Percentiles rank a stretch among this genome's conserved stretches.
Conservation (phyloP, 1,140 invertebrate genomes). For the Anadara kagoshimensis region DNA sequence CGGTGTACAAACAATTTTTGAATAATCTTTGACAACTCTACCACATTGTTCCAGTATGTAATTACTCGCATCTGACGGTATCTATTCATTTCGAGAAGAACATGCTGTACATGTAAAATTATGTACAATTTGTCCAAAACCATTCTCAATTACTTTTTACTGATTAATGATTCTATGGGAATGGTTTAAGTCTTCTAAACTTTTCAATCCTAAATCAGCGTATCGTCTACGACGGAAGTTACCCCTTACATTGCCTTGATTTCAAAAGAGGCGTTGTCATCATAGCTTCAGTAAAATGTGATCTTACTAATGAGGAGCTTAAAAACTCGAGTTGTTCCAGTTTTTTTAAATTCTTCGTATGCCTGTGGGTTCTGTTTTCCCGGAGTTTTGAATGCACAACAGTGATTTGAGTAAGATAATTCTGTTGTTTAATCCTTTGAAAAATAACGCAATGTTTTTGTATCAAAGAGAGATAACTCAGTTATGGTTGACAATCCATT, state of each 20-base stretch:
- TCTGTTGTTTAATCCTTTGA: no score
- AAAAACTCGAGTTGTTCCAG: slow-evolving; percentile 47
- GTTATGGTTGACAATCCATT: no score
- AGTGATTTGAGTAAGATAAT: slow-evolving; percentile 92
- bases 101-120: no score
- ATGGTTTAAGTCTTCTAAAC: not conserved
- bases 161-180: no score
- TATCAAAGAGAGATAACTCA: no score
- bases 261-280: not conserved
- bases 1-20: slow-evolving; percentile 82
- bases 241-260: not conserved
- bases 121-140: no score
- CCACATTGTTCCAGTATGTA: slow-evolving; percentile 54
- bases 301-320: no score
- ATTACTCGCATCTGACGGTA: no score
- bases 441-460: no score
- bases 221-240: not conserved
- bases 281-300: slow-evolving; percentile 5
- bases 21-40: slow-evolving; percentile 46
- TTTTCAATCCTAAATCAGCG: not conserved
- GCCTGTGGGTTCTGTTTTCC: slow-evolving; percentile 82
- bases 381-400: slow-evolving; percentile 90
- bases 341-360: slow-evolving; percentile 57
- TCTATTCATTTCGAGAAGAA: no score
- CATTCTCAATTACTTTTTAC: no score